phyloP scores from a whole-genome alignment of 1,140 invertebrate genomes.

The Carposina sasakii region DNA sequence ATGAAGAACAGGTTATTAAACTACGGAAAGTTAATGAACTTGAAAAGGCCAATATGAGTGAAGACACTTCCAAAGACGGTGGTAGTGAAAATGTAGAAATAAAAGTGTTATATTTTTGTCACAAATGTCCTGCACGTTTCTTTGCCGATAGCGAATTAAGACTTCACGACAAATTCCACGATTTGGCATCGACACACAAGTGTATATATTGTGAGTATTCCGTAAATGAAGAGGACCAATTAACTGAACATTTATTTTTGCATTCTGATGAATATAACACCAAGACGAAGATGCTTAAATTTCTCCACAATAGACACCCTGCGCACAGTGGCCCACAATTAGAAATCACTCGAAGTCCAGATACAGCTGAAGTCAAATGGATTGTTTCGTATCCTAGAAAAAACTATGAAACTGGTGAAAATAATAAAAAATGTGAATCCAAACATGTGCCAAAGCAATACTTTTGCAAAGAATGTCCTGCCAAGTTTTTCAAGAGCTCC shows the following conservation, averaged over 20 bases:
- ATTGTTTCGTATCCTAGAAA: conserved; percentile 38
- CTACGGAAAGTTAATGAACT: conserved; percentile 65
- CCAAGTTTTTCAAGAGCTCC: conserved; percentile 79
- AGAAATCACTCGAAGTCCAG: conserved; percentile 65
- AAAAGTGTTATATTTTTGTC: conserved; percentile 75
- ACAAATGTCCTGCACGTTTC: conserved; percentile 82
- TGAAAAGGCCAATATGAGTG: conserved; percentile 38
- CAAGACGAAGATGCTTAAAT: conserved; percentile 80
- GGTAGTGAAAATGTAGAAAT: conserved; percentile 33
- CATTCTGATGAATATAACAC: conserved; percentile 88
- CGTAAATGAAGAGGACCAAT: conserved; percentile 78
- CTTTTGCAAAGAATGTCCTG: conserved; percentile 78
- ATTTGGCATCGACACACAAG: conserved; percentile 74
- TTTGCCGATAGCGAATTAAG: conserved; percentile 77
- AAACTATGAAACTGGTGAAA: conserved; percentile 33
- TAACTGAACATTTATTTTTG: conserved; percentile 83
- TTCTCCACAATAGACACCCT: conserved; percentile 76
- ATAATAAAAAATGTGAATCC: conserved; percentile 41
- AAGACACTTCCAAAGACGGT: conserved; percentile 30
- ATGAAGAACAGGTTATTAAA: conserved; percentile 80
- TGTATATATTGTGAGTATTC: conserved; percentile 88
- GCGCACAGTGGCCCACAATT: conserved; percentile 77
- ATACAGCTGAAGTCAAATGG: conserved; percentile 49
- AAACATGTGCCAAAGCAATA: conserved; percentile 57
- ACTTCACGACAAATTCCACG: conserved; percentile 81